phyloP scores from a whole-genome alignment of 2,113 vertebrate species.

The Felis chaus region DNA sequence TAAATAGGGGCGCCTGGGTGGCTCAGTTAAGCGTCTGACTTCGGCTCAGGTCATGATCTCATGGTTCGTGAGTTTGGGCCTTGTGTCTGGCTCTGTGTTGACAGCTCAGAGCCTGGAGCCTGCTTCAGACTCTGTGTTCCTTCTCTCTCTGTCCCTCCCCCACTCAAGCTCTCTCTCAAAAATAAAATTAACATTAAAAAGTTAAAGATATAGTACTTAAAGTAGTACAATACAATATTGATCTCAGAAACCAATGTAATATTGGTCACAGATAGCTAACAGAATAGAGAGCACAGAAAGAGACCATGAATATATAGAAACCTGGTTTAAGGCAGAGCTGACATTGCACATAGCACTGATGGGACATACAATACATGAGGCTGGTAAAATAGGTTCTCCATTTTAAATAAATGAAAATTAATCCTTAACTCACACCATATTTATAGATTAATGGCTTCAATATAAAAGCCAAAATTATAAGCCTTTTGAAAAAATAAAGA shows the following conservation, averaged over 20 bases:
- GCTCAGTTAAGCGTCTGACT: too few relatives aligned
- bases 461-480: slow-evolving; percentile 46
- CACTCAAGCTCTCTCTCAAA: too few relatives aligned
- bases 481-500: slow-evolving; percentile 27
- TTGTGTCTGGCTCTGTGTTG: too few relatives aligned
- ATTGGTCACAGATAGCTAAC: neutral
- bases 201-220: neutral
- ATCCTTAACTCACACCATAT: neutral
- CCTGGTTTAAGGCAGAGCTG: neutral
- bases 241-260: neutral
- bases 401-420: neutral
- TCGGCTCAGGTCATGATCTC: too few relatives aligned
- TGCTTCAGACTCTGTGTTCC: too few relatives aligned
- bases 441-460: slow-evolving; percentile 26
- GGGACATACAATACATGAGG: neutral
- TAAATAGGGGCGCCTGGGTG: neutral
- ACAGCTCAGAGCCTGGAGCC: too few relatives aligned
- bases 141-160: too few relatives aligned
- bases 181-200: too few relatives aligned
- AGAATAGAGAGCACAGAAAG: neutral
- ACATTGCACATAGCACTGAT: neutral
- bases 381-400: neutral
- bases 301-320: neutral
- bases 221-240: neutral
- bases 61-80: too few relatives aligned